Conservation (phyloP, 2,797 vertebrate species). For the Arnoldichthys spilopterus region DNA sequence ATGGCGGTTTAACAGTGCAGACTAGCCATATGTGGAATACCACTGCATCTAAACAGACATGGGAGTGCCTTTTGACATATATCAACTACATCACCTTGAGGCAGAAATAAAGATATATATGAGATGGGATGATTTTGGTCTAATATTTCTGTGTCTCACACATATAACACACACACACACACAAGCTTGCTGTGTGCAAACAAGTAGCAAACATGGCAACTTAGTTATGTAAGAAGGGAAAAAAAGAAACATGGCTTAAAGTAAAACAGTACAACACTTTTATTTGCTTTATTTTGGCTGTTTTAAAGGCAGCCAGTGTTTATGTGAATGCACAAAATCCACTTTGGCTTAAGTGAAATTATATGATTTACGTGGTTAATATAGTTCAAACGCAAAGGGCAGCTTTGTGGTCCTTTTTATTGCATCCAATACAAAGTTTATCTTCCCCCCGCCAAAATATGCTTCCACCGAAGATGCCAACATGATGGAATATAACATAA, state of each 20-base stretch:
- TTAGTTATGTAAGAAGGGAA: too few species aligned
- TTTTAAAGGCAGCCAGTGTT: not conserved
- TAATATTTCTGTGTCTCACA: constrained; percentile 13
- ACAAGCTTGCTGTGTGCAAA: too few species aligned
- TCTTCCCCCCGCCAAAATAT: not conserved
- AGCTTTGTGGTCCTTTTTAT: not conserved
- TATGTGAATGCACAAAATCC: not conserved
- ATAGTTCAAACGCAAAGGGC: constrained; percentile 1
- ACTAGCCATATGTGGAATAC: constrained; percentile 16
- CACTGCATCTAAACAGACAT: constrained; percentile 49
- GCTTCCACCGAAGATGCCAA: not conserved
- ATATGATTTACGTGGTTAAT: too few species aligned
- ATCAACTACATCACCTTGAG: constrained; percentile 59
- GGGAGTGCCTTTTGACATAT: constrained; percentile 54
- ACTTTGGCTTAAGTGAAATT: not conserved
- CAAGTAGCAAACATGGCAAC: too few species aligned
- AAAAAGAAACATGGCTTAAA: too few species aligned
- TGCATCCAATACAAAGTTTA: not conserved
- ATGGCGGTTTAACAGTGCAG: constrained; percentile 1
- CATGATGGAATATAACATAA: constrained; percentile 12
- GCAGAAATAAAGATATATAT: constrained; percentile 48
- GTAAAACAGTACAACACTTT: too few species aligned
- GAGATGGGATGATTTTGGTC: constrained; percentile 28
- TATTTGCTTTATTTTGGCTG: not conserved
- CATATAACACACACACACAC: not conserved